Evolutionary conservation across 2,888 invertebrate genomes (phyloP).

Genomic region (Acheta domesticus): DNA sequence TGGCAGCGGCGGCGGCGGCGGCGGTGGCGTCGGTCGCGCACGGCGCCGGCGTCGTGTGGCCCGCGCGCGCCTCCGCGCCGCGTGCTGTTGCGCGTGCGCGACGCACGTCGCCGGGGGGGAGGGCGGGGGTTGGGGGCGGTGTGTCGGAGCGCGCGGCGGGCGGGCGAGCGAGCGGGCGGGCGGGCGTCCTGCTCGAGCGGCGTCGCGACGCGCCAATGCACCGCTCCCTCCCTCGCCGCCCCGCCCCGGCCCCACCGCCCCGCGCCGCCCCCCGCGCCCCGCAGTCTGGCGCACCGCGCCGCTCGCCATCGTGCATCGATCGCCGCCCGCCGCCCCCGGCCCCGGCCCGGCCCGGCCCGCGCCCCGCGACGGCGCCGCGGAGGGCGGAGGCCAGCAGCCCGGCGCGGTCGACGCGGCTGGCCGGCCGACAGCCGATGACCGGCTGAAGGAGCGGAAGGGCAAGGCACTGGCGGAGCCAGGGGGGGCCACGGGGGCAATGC

Average conservation of each 20-base stretch:
- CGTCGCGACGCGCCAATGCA: not conserved
- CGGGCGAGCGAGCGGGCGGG: not conserved
- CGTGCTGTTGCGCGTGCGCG: not conserved
- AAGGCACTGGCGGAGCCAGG: too few relatives aligned
- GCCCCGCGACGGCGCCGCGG: too few relatives aligned
- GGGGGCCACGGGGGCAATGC: too few relatives aligned
- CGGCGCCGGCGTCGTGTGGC: not conserved
- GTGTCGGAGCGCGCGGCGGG: not conserved
- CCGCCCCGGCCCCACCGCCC: not conserved
- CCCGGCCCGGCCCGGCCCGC: not conserved
- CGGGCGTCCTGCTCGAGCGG: not conserved
- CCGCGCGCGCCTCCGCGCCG: not conserved
- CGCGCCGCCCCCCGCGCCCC: not conserved
- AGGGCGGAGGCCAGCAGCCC: too few relatives aligned
- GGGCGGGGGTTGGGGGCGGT: not conserved
- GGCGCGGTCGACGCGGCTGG: too few relatives aligned
- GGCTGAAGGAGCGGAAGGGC: too few relatives aligned
- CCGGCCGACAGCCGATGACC: too few relatives aligned
- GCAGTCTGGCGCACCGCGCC: conserved; percentile 1
- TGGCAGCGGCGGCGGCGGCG: not conserved
- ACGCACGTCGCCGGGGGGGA: not conserved
- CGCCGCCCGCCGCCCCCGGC: not conserved
- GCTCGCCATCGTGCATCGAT: not conserved
- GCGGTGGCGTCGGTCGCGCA: not conserved
- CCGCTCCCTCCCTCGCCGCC: not conserved